Percentiles rank a stretch among this genome's conserved stretches.
phyloP scores from a whole-genome alignment of 2,797 vertebrate genomes.

The Chloroceryle amazona region DNA sequence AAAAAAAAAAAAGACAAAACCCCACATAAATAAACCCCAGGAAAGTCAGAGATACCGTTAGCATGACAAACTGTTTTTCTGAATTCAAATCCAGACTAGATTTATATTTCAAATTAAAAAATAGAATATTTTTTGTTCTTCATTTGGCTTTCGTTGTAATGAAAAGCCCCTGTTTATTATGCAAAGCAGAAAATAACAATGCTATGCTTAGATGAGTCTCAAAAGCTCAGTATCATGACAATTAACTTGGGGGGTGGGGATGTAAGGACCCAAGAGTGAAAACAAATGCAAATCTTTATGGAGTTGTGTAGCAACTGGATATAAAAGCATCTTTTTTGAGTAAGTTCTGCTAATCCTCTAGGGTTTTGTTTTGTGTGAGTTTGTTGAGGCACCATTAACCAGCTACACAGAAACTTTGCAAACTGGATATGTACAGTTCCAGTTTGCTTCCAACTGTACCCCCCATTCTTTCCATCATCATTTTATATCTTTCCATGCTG shows the following conservation, averaged over 20 bases:
- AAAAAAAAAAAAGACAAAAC: neutral
- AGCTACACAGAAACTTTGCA: neutral
- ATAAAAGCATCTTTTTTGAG: neutral
- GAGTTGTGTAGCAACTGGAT: neutral
- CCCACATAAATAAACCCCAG: neutral
- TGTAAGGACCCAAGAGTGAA: neutral
- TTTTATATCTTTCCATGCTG: neutral
- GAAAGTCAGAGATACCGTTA: neutral
- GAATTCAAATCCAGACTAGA: neutral
- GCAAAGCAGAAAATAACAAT: neutral
- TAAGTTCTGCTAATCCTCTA: neutral
- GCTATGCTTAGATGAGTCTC: neutral
- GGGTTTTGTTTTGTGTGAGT: neutral
- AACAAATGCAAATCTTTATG: neutral
- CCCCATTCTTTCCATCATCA: neutral
- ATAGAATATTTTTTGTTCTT: neutral
- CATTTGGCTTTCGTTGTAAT: neutral
- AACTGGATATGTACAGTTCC: no score
- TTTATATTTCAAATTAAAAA: neutral
- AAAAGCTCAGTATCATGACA: neutral
- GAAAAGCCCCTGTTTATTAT: neutral
- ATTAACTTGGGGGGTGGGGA: neutral
- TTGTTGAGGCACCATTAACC: neutral
- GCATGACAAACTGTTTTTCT: accelerated
- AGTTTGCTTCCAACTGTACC: neutral